Evolutionary conservation across 2,113 vertebrate species (phyloP).

Genomic region (Tachysurus fulvidraco): DNA sequence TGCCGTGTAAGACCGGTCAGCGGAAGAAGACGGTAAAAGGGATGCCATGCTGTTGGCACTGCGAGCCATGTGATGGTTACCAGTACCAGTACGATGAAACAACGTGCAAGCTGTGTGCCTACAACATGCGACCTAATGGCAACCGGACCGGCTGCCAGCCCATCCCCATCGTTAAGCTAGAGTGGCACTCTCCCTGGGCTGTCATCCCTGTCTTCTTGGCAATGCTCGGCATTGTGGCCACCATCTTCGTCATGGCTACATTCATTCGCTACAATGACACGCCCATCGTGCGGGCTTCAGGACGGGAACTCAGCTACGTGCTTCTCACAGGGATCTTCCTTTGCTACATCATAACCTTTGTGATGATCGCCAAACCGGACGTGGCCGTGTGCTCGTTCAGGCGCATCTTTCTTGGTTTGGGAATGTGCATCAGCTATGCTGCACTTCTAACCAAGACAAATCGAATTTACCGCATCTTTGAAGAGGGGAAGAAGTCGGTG

Average conservation of each 20-base stretch:
- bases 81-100: slow-evolving; percentile 90
- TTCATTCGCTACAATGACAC: slow-evolving; percentile 94
- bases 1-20: slow-evolving; percentile 84
- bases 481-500: slow-evolving; percentile 94
- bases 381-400: slow-evolving; percentile 90
- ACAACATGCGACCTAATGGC: slow-evolving; percentile 84
- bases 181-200: slow-evolving; percentile 95
- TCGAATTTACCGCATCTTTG: slow-evolving; percentile 95
- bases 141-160: slow-evolving; percentile 88
- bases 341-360: slow-evolving; percentile 94
- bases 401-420: slow-evolving; percentile 88
- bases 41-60: slow-evolving; percentile 93
- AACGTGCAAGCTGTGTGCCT: slow-evolving; percentile 87
- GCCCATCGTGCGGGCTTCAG: slow-evolving; percentile 89
- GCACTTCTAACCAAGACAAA: slow-evolving; percentile 96
- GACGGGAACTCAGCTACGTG: slow-evolving; percentile 92
- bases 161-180: slow-evolving; percentile 89
- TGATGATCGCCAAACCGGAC: slow-evolving; percentile 94
- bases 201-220: slow-evolving; percentile 91
- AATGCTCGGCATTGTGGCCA: slow-evolving; percentile 91
- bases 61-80: slow-evolving; percentile 90
- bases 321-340: slow-evolving; percentile 92
- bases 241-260: slow-evolving; percentile 90
- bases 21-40: slow-evolving; percentile 94
- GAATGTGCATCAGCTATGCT: slow-evolving; percentile 96